phyloP scores from a whole-genome alignment of 2,113 vertebrate genomes.

The Chrysochloris asiatica region DNA sequence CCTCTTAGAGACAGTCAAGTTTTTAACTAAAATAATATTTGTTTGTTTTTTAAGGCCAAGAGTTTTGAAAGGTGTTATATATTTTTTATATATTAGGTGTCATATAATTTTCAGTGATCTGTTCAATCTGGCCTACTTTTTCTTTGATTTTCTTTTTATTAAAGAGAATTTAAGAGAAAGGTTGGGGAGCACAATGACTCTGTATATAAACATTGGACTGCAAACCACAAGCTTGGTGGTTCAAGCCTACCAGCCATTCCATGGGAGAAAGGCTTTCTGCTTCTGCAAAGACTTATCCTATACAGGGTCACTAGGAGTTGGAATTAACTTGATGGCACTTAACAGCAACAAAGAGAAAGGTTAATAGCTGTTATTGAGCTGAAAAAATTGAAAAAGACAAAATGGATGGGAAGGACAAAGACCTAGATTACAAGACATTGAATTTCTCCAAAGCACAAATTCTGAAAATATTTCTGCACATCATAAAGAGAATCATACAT shows the following conservation, averaged over 20 bases:
- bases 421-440: not conserved
- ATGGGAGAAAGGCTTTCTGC: too few species aligned
- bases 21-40: constrained; percentile 2
- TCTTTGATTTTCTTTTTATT: not conserved
- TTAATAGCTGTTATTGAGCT: not conserved
- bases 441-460: not conserved
- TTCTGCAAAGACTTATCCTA: too few species aligned
- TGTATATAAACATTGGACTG: too few species aligned
- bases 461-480: not conserved
- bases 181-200: too few species aligned
- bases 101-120: not conserved
- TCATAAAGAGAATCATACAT: not conserved
- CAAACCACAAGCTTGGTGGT: too few species aligned
- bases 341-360: too few species aligned
- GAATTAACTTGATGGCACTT: too few species aligned
- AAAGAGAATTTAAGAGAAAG: too few species aligned
- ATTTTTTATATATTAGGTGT: not conserved
- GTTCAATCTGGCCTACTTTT: not conserved
- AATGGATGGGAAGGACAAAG: not conserved
- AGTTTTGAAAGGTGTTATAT: too few species aligned
- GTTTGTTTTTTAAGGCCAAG: not conserved
- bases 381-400: not conserved
- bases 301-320: too few species aligned
- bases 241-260: too few species aligned
- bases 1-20: not conserved